Base-by-base conservation (phyloP, 2,113 vertebrate genomes). In the Eolophus roseicapilla region DNA sequence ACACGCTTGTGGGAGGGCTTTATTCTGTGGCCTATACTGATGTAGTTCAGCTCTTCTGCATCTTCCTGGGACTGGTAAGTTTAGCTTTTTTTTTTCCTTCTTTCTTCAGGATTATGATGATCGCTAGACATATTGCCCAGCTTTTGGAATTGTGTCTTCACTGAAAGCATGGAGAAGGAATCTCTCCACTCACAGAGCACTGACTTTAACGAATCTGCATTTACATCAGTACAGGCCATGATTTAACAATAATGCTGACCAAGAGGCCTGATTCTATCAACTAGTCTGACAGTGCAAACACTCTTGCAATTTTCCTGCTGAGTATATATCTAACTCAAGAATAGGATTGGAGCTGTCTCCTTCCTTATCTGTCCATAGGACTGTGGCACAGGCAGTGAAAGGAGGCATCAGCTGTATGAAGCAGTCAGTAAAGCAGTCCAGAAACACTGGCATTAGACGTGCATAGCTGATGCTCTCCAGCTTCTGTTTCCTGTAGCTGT, bases 1-100 rank as follows among this genome's bases (percentile, higher is more conserved):
- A 99, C 97, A 99, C 99, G 0, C 98, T 99, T 49, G 98, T 99
- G 71, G 99, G 99, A 7, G 99, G 99, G 27, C 97, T 99, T 44
- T 99, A 99, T 94, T 99, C 99, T 13, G 99, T 99, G 50, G 99
- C 99, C 17, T 99, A 99, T 94, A 99, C 99, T 0, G 99, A 99
- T 24, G 99, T 99, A 16, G 99, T 99, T 50, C 99, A 99, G 84
- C 98, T 99, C 37, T 99, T 99, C 97, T 99, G 99, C 95, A 99
- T 99, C 86, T 99, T 99, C 86, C 8, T 99, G 29, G 99, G 99
- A 75, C 96, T 99, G 98, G 99, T 99, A 97, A 99, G 99, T 98
- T 90, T 69, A 37, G 2, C 10, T 14, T n/a, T 80, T 46, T 60
- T 62, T 63, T 55, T 5, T 6, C 11, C 2, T 60, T 21, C 25